A percentile compares a stretch with the other conserved stretches of the same genome.
phyloP scores from a whole-genome alignment of 2,113 vertebrate species.

The Lamprologus tigripictilis region DNA sequence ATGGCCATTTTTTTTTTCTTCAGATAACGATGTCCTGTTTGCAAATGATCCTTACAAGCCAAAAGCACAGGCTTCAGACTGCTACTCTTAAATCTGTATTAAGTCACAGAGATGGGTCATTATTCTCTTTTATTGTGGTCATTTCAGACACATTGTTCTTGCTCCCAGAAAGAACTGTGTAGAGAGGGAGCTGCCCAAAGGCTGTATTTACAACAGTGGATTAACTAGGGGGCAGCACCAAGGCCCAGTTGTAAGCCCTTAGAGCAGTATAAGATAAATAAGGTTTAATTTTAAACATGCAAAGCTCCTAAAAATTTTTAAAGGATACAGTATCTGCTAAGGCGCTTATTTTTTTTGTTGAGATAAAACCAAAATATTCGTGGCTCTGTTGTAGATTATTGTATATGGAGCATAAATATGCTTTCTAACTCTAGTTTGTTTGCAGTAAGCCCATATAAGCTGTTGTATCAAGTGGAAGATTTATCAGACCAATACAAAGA shows the following conservation, averaged over 20 bases:
- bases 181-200: background rate
- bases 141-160: background rate
- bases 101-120: background rate
- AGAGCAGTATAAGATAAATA: background rate
- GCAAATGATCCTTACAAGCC: background rate
- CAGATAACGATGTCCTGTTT: background rate
- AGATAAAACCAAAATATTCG: background rate
- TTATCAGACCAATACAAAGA: background rate
- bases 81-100: background rate
- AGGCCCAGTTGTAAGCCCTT: background rate
- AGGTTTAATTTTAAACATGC: background rate
- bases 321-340: background rate
- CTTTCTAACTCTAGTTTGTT: background rate
- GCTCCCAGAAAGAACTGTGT: background rate
- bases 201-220: background rate
- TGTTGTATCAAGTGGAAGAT: background rate
- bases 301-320: rapidly evolving
- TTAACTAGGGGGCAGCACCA: background rate
- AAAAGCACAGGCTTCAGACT: background rate
- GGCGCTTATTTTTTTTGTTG: background rate
- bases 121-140: background rate
- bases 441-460: background rate
- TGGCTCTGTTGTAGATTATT: background rate
- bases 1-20: background rate
- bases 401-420: background rate